phyloP scores from a whole-genome alignment of 2,113 vertebrate species.

The Parus major region DNA sequence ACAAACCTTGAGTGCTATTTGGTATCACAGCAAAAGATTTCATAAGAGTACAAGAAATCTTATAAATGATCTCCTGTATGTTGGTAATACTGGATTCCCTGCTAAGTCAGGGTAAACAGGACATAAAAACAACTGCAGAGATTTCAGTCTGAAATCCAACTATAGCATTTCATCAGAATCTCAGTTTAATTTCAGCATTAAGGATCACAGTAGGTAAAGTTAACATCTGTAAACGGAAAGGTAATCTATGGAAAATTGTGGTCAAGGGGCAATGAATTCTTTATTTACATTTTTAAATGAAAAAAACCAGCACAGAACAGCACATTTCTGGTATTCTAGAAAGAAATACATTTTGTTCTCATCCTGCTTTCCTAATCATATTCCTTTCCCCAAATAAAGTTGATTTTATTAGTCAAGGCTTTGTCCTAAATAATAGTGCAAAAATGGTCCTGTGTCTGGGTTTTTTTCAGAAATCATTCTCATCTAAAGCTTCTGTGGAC shows the following conservation, averaged over 20 bases:
- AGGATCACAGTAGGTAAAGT: conserved; percentile 50
- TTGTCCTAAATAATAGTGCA: neutral
- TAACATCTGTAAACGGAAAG: conserved; percentile 66
- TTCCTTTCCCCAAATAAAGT: neutral
- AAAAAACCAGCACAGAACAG: neutral
- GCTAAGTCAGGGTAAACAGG: conserved; percentile 65
- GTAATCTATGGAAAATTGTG: conserved; percentile 57
- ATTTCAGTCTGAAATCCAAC: conserved; percentile 56
- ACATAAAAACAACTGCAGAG: conserved; percentile 59
- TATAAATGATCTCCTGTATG: conserved; percentile 20
- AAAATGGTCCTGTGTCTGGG: neutral
- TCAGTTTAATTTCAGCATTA: conserved; percentile 58
- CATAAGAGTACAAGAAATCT: neutral
- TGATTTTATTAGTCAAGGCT: neutral
- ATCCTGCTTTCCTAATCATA: neutral
- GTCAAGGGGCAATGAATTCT: conserved; percentile 26
- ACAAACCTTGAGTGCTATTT: conserved; percentile 23
- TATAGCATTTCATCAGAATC: conserved; percentile 56
- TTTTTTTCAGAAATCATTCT: neutral
- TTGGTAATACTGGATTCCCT: conserved; percentile 62
- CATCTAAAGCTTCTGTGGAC: neutral
- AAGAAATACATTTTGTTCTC: neutral
- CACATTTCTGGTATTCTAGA: neutral
- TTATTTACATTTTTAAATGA: conserved; percentile 61
- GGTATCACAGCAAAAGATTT: conserved; percentile 25